phyloP scores from a whole-genome alignment of 2,113 vertebrate species.

The Urocynchramus pylzowi region DNA sequence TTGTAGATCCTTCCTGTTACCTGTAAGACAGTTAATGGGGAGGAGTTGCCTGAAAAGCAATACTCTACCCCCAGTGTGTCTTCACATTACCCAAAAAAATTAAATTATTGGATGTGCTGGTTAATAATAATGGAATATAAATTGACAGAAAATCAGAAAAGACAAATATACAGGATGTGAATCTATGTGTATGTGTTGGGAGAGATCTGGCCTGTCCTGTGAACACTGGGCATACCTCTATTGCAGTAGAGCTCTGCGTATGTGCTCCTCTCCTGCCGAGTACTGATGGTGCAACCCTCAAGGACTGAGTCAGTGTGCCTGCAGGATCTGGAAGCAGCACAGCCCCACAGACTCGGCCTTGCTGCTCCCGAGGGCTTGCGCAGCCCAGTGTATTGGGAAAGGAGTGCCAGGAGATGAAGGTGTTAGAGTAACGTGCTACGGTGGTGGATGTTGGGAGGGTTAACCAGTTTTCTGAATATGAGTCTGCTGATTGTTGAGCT shows the following conservation, averaged over 20 bases:
- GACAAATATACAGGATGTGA: neutral
- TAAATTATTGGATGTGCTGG: neutral
- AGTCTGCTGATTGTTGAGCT: neutral
- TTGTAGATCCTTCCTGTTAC: neutral
- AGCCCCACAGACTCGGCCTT: neutral
- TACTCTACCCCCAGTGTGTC: neutral
- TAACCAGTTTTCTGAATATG: neutral
- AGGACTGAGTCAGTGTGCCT: neutral
- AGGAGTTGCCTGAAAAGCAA: neutral
- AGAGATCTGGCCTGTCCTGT: neutral
- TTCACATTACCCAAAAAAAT: neutral
- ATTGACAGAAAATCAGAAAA: neutral
- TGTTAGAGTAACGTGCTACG: accelerated
- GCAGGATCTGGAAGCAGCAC: neutral
- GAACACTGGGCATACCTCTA: neutral
- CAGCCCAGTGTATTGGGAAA: neutral
- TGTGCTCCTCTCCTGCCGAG: neutral
- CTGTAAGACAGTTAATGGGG: neutral
- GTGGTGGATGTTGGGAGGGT: neutral
- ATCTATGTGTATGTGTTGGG: neutral
- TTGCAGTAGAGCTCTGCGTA: neutral
- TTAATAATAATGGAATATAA: neutral
- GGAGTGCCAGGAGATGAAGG: neutral
- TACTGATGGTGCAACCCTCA: neutral
- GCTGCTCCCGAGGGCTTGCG: neutral